Percentiles rank a stretch among this genome's conserved stretches.
Evolutionary conservation across 1,140 invertebrate genomes (phyloP).

Genomic region (Mizuhopecten yessoensis): DNA sequence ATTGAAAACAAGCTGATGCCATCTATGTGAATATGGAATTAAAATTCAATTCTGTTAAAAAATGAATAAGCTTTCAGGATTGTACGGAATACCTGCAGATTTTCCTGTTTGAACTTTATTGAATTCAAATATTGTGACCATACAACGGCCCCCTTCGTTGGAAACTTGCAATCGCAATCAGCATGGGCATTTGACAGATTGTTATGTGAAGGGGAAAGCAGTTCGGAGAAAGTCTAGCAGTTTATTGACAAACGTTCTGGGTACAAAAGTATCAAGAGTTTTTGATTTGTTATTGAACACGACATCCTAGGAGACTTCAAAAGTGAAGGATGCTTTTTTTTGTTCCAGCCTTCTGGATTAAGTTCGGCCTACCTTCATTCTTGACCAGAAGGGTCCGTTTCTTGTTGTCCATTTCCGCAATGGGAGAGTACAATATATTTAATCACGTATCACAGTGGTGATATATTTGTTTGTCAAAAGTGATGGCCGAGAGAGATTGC

Average conservation of each 20-base stretch:
- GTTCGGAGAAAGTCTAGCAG: neutral
- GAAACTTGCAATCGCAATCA: too few relatives aligned
- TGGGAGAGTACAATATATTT: neutral
- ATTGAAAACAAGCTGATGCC: too few relatives aligned
- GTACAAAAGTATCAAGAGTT: neutral
- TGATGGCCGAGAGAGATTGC: constrained; percentile 23
- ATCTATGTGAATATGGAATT: too few relatives aligned
- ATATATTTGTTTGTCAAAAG: constrained; percentile 29
- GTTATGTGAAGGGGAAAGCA: too few relatives aligned
- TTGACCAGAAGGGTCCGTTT: neutral
- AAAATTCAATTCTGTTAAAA: too few relatives aligned
- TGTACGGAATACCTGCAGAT: too few relatives aligned
- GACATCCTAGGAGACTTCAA: neutral
- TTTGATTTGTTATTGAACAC: constrained; percentile 12
- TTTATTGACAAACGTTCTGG: neutral
- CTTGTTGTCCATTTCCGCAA: neutral
- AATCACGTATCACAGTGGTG: constrained; percentile 1
- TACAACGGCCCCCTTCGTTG: too few relatives aligned
- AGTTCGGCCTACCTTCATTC: neutral
- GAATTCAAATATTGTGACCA: too few relatives aligned
- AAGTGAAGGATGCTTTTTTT: neutral
- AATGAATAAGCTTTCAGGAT: too few relatives aligned
- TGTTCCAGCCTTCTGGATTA: neutral
- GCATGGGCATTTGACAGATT: too few relatives aligned
- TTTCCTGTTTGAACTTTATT: too few relatives aligned